Base-by-base conservation (phyloP, 2,113 vertebrate genomes). In the Bombycilla garrulus region DNA sequence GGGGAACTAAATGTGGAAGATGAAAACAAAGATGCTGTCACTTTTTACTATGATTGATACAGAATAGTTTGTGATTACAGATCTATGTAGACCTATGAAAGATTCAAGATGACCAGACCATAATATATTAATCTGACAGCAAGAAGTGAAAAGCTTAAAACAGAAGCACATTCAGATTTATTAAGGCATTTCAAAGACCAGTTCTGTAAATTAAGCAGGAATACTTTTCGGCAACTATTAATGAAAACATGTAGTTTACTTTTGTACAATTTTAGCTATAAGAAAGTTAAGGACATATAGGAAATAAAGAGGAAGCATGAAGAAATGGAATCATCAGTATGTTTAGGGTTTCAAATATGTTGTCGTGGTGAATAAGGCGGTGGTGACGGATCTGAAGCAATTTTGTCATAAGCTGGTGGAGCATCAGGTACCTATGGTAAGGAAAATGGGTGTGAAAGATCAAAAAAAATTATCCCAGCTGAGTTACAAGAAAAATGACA, bases 371-470 rank as follows among this genome's bases (percentile, higher is more conserved):
- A 98, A 69, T 99, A 99, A 29, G 99, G 98, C 58, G 99, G 99
- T 89, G 98, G 99, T 77, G 97, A 95, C 10, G 93, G 97, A 25
- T 98, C 98, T 48, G 96, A 83, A 64, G 97, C 96, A 76, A 99
- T 95, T 98, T 99, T 99, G 69, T 99, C 99, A 79, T 99, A 99
- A 77, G 99, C 98, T 80, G 99, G 99, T 57, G 99, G 99, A 79
- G 99, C 99, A 69, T 98, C 98, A 12, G 99, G 98, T 86, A 98
- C 93, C 99, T 99, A 65, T 70, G 60, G 86, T 65, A 86, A 87
- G 20, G 29, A 97, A 88, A 95, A 86, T 40, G 10, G 3, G 3
- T 81, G 17, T 84, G 38, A 92, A 96, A 77, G 44, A 70, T 9
- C 29, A 70, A 78, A 77, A 73, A 74, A 81, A 79, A 38, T 13